A percentile compares a stretch with the other conserved stretches of the same genome.
Conservation (phyloP, 2,113 vertebrate genomes). For the Ibidorhyncha struthersii region DNA sequence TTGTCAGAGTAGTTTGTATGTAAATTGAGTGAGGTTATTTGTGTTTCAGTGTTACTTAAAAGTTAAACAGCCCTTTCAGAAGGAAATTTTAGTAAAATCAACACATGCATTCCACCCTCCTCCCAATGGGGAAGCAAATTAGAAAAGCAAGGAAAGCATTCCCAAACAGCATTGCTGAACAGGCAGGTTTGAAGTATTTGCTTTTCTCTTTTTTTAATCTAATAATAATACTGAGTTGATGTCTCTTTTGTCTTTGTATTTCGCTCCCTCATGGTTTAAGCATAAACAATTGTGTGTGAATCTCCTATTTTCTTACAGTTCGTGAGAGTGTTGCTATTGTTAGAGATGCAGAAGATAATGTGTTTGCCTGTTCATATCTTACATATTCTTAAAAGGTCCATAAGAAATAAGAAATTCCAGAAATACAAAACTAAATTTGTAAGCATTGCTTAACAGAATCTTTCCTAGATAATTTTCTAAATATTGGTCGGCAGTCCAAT, state of each 20-base stretch:
- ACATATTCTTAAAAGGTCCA: neutral
- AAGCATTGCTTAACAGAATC: neutral
- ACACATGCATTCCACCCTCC: neutral
- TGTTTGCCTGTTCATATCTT: neutral
- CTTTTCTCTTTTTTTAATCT: neutral
- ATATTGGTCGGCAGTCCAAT: neutral
- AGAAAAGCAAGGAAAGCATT: slow-evolving; percentile 10
- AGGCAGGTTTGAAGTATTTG: neutral
- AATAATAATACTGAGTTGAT: neutral
- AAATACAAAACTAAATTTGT: neutral
- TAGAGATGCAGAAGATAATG: neutral
- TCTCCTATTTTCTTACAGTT: neutral
- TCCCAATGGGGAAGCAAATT: neutral
- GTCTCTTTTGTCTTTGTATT: neutral
- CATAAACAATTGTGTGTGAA: neutral
- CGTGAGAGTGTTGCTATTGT: neutral
- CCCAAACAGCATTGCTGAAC: neutral
- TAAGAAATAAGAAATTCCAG: neutral
- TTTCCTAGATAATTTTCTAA: neutral
- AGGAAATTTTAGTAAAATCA: neutral
- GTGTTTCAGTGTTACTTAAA: neutral
- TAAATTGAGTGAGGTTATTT: neutral
- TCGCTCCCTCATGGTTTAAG: neutral
- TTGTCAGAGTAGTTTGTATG: neutral
- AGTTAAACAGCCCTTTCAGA: neutral